phyloP scores from a whole-genome alignment of 2,888 invertebrate genomes.

The Caenorhabditis zanzibari region DNA sequence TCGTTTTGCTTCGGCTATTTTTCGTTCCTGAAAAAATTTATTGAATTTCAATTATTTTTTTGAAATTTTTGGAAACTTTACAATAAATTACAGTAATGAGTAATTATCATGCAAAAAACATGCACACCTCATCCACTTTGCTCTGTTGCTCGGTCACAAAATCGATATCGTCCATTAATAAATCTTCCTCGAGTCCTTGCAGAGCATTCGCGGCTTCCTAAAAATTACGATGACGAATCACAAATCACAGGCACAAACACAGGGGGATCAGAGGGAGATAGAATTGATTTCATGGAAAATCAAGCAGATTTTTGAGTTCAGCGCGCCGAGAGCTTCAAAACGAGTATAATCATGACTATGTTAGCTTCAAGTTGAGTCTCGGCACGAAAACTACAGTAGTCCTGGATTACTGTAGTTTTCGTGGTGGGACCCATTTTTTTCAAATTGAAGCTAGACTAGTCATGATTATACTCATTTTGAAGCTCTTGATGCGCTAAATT shows the following conservation, averaged over 20 bases:
- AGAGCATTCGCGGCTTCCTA: slow-evolving; percentile 55
- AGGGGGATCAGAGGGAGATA: background rate
- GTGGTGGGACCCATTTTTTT: too few species aligned
- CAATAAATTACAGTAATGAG: background rate
- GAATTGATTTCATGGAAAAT: background rate
- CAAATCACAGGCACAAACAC: background rate
- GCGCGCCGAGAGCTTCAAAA: background rate
- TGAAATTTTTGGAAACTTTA: background rate
- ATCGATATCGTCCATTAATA: slow-evolving; percentile 61
- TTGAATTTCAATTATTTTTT: background rate
- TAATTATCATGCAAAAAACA: background rate
- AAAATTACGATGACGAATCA: slow-evolving; percentile 23
- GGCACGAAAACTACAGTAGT: background rate
- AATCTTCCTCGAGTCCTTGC: slow-evolving; percentile 56
- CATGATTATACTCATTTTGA: background rate
- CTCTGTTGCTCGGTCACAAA: slow-evolving; percentile 43
- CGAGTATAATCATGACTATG: background rate
- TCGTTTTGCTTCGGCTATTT: slow-evolving; percentile 23
- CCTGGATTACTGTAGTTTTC: too few species aligned
- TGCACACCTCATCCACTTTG: slow-evolving; percentile 51
- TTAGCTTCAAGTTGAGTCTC: background rate
- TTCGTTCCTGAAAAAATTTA: slow-evolving; percentile 26
- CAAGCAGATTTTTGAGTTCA: background rate
- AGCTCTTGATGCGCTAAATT: background rate
- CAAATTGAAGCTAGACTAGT: background rate